Evolutionary conservation across 2,113 vertebrate genomes (phyloP).

Genomic region (Macquaria ambigua): DNA sequence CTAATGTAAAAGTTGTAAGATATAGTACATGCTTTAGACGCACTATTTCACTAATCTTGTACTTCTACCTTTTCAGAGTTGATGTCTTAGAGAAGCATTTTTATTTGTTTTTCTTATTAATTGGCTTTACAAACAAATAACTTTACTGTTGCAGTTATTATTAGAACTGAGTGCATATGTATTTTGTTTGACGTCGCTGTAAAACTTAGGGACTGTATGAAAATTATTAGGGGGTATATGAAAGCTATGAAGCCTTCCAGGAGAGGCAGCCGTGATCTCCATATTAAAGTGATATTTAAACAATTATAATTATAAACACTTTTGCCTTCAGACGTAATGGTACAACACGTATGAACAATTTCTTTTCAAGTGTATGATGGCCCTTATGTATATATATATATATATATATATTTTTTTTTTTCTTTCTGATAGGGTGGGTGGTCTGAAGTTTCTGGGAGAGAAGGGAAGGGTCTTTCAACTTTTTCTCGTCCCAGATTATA

Average conservation of each 20-base stretch:
- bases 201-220: slow-evolving; percentile 22
- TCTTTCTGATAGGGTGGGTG: too few relatives aligned
- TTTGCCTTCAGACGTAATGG: too few relatives aligned
- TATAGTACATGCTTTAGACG: slow-evolving; percentile 4
- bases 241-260: too few relatives aligned
- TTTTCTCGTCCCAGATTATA: neutral
- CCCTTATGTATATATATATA: too few relatives aligned
- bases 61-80: neutral
- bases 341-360: too few relatives aligned
- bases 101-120: neutral
- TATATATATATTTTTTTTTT: too few relatives aligned
- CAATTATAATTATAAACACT: too few relatives aligned
- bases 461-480: too few relatives aligned
- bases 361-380: too few relatives aligned
- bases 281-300: too few relatives aligned
- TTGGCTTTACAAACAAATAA: neutral
- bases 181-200: neutral
- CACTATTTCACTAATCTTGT: slow-evolving; percentile 21
- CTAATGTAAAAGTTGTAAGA: neutral
- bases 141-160: neutral
- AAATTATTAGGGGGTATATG: neutral
- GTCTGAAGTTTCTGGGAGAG: too few relatives aligned
- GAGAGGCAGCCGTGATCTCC: too few relatives aligned
- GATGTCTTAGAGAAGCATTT: neutral
- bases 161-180: neutral